Evolutionary conservation across 2,797 vertebrate species (phyloP).

Genomic region (Leuciscus waleckii): DNA sequence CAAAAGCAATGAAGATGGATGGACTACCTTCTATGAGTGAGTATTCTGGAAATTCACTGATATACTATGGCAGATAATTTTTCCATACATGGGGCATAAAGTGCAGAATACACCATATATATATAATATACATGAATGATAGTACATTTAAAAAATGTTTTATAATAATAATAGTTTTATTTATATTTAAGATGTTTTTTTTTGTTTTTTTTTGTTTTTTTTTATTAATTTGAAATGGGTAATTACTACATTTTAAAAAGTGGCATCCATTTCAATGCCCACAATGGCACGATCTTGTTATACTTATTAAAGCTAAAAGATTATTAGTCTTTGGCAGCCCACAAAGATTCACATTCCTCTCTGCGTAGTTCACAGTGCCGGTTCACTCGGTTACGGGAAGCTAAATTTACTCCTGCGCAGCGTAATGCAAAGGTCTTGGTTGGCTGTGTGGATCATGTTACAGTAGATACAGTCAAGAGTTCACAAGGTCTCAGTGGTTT

Average conservation of each 20-base stretch:
- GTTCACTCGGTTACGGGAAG: background rate
- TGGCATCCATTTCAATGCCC: background rate
- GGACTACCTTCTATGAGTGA: slow-evolving; percentile 99
- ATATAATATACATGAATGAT: background rate
- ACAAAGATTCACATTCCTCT: background rate
- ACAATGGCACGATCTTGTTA: background rate
- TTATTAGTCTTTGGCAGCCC: background rate
- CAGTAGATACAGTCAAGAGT: slow-evolving; percentile 46
- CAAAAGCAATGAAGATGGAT: slow-evolving; percentile 96
- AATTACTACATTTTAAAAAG: background rate
- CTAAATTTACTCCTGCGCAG: slow-evolving; percentile 7
- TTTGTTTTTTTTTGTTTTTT: background rate
- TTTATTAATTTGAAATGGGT: background rate
- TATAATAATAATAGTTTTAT: background rate
- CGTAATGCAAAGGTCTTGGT: background rate
- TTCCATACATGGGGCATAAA: background rate
- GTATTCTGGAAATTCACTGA: slow-evolving; percentile 66
- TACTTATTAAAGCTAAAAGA: background rate
- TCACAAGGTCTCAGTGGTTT: slow-evolving; percentile 40
- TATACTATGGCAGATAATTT: background rate
- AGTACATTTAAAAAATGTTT: too few relatives aligned
- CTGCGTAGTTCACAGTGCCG: background rate
- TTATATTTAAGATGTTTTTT: background rate
- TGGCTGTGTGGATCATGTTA: slow-evolving; percentile 43
- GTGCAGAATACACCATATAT: background rate